Evolutionary conservation across 1,140 invertebrate genomes (phyloP), one percentile per base, ranked within the genome.

Genomic region (Ctenoplectra terminalis): DNA sequence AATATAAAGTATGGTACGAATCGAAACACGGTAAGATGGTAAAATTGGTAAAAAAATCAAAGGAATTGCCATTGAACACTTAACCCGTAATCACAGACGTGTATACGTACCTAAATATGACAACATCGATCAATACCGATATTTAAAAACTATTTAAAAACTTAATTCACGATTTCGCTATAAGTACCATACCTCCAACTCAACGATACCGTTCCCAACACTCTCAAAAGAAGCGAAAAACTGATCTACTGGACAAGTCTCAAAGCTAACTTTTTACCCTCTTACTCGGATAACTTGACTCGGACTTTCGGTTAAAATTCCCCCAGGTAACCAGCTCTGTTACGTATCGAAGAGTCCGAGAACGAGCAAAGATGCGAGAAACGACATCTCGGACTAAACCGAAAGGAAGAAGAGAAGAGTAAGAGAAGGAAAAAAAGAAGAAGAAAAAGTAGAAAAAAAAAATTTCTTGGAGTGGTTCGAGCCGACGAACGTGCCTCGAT

Each of bases 231-330:
- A 60, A 46, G 7, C 26, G 11, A 31, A 46, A 31, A 72, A 72
- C 69, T 40, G 29, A 46, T 69, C 66, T 23, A 31, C 43, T 26
- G 2, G 11, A 34, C 29, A 29, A 69, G 66, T 50, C 34, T 7
- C 11, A 48, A 15, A 17, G 17, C 26, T 52, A 54, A 70, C 31
- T 54, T 71, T 31, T 37, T 71, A 37, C 34, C 31, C 17, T 43
- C 20, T n/a, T 20, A 31, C 50, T 11, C 29, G 26, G 9, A 0
- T 43, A 72, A 72, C 77, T 79, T 60, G 64, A 43, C 63, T 60
- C n/a, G 58, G 70, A 54, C 72, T 81, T n/a, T 31, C 50, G 31
- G 69, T 69, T 63, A 63, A 80, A 80, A 84, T 75, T 78, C 78
- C 69, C 73, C 50, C n/a, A 46, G 76, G 76, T 76, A 66, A 20